Conservation (phyloP, 2,888 invertebrate genomes). For the Morpho deidamia region DNA sequence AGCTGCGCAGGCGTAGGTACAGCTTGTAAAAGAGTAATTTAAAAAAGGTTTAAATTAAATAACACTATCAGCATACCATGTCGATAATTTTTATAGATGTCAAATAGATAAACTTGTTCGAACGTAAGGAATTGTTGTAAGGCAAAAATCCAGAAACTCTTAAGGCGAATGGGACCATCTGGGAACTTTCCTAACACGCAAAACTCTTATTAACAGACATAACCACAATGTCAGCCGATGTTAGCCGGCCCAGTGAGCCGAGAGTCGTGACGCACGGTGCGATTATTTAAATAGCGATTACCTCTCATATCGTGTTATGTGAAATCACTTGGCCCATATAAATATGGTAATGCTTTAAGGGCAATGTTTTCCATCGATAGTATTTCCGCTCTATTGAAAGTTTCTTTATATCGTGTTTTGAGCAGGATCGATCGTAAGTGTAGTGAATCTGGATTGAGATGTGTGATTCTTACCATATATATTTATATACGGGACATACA, state of each 20-base stretch:
- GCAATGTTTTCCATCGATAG: constrained; percentile 6
- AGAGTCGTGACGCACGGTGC: not conserved
- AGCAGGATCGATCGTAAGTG: too few species aligned
- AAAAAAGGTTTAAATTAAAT: too few species aligned
- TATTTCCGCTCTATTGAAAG: not conserved
- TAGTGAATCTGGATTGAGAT: not conserved
- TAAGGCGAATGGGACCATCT: not conserved
- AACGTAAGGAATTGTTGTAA: not conserved
- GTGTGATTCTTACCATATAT: too few species aligned
- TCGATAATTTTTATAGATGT: too few species aligned
- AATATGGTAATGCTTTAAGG: constrained; percentile 1
- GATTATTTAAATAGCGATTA: constrained; percentile 22
- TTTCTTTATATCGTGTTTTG: not conserved
- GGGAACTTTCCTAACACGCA: too few species aligned
- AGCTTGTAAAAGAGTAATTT: too few species aligned
- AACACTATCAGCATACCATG: too few species aligned
- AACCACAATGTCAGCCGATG: too few species aligned
- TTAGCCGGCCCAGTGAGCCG: too few species aligned
- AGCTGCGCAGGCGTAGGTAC: too few species aligned
- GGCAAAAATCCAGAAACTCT: constrained; percentile 5
- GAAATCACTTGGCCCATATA: constrained; percentile 14
- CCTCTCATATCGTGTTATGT: constrained; percentile 4
- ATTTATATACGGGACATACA: too few species aligned
- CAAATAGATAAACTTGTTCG: not conserved
- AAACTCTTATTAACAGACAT: too few species aligned